Percentiles rank a stretch among this genome's conserved stretches.
phyloP scores from a whole-genome alignment of 2,797 vertebrate species.

The Sebastolobus altivelis region DNA sequence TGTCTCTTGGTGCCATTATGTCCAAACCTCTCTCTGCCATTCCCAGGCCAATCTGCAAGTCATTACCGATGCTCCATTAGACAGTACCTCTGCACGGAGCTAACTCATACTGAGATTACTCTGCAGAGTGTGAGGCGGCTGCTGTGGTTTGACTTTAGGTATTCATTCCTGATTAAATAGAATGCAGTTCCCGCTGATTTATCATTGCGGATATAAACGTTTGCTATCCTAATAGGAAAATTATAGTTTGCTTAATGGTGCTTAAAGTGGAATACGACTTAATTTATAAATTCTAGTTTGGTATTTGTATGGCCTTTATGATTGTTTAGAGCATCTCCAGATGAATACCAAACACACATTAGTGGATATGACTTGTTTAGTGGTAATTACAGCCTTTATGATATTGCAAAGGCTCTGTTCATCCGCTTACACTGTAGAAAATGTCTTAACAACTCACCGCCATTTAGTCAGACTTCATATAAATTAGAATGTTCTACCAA shows the following conservation, averaged over 20 bases:
- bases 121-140: slow-evolving; percentile 36
- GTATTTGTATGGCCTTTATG: slow-evolving; percentile 33
- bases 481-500: neutral
- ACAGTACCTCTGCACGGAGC: slow-evolving; percentile 45
- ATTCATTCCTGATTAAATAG: slow-evolving; percentile 41
- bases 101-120: slow-evolving; percentile 33
- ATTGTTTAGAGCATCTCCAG: slow-evolving; percentile 39
- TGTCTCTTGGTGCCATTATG: slow-evolving; percentile 45
- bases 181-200: slow-evolving; percentile 44
- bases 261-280: slow-evolving; percentile 45
- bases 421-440: slow-evolving; percentile 1
- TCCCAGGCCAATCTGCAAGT: slow-evolving; percentile 63
- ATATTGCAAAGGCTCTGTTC: slow-evolving; percentile 18
- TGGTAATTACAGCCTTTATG: slow-evolving; percentile 38
- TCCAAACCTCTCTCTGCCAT: slow-evolving; percentile 31
- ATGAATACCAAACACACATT: slow-evolving; percentile 38
- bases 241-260: slow-evolving; percentile 39
- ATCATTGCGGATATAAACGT: slow-evolving; percentile 40
- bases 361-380: slow-evolving; percentile 26
- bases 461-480: neutral
- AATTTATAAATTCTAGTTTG: slow-evolving; percentile 37
- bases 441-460: neutral
- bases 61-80: slow-evolving; percentile 72
- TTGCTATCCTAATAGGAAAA: slow-evolving; percentile 51
- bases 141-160: slow-evolving; percentile 38